Percentiles rank a stretch among this genome's conserved stretches.
These are phyloP conservation scores for Litoditis marina DNA, from an alignment of 2,888 invertebrate species.

Conservation along the genomic window DNA sequence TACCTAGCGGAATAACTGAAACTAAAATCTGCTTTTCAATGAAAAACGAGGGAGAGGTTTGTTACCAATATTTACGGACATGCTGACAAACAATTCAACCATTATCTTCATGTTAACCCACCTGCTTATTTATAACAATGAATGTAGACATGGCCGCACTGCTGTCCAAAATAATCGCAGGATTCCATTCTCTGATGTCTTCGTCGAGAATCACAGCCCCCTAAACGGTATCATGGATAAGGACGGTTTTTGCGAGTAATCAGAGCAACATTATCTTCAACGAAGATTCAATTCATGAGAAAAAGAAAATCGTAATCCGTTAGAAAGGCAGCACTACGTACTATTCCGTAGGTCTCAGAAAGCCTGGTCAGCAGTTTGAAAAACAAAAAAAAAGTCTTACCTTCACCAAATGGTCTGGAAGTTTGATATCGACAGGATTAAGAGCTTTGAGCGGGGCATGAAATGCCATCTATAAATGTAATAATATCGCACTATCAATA, in stretches of 20 bases:
- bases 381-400: constrained; percentile 15
- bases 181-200: constrained; percentile 32
- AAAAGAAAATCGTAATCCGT: too few species aligned
- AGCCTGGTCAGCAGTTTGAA: not conserved
- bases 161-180: constrained; percentile 17
- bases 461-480: constrained; percentile 26
- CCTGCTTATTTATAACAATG: constrained; percentile 23
- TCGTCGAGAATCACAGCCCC: constrained; percentile 37
- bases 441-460: constrained; percentile 44
- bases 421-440: constrained; percentile 50
- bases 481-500: too few species aligned
- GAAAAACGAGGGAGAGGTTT: too few species aligned
- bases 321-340: not conserved
- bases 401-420: constrained; percentile 50
- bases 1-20: too few species aligned
- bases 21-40: too few species aligned
- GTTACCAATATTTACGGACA: too few species aligned
- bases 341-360: not conserved
- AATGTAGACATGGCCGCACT: constrained; percentile 21
- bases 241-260: too few species aligned
- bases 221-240: constrained; percentile 21
- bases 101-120: too few species aligned
- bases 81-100: too few species aligned
- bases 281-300: too few species aligned
- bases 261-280: too few species aligned